Base-by-base conservation (phyloP, 2,888 invertebrate species). In the Andrena hattorfiana region DNA sequence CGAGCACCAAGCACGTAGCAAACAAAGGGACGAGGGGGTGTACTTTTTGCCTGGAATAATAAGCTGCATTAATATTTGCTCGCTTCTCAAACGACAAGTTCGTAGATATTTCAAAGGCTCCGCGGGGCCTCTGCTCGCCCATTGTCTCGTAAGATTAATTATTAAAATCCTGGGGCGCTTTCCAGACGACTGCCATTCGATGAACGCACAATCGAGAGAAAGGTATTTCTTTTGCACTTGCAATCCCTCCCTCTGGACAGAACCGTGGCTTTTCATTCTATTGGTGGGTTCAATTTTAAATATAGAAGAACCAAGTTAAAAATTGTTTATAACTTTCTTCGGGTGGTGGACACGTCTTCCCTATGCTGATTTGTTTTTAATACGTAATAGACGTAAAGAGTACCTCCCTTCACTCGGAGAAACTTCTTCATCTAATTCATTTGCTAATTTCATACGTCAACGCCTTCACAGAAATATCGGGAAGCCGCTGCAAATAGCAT, bases 11-110 rank as follows among this genome's bases (percentile, higher is more conserved):
- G 85, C 76, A 81, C 79, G 81, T 81, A 75, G 87, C 84, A 84
- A 85, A 87, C 85, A 89, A 79, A 76, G 83, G 82, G 69, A 51
- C 10, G 20, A 76, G 80, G 42, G 42, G 42, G 42, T 16, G 42
- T 42, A 77, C 84, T 85, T 86, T 88, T 84, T 85, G 80, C 83
- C 63, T 13, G 73, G 82, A 83, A 84, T 89, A 88, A 89, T 89
- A 90, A 90, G 86, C 89, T 77, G 81, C 81, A 85, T 86, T 89
- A 88, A 89, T 90, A 89, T 90, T 90, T 90, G 87, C 87, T 78
- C 76, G 84, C 67, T 89, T 79, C 87, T 89, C 86, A 88, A 90
- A 89, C 88, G 87, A 84, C 85, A 85, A 87, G 80, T 78, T 78
- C 72, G 66, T 64, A 51, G 75, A 77, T 79, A 81, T 86, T 85